Evolutionary conservation across 2,797 vertebrate genomes (phyloP).

Genomic region (Pantherophis alleghaniensis): DNA sequence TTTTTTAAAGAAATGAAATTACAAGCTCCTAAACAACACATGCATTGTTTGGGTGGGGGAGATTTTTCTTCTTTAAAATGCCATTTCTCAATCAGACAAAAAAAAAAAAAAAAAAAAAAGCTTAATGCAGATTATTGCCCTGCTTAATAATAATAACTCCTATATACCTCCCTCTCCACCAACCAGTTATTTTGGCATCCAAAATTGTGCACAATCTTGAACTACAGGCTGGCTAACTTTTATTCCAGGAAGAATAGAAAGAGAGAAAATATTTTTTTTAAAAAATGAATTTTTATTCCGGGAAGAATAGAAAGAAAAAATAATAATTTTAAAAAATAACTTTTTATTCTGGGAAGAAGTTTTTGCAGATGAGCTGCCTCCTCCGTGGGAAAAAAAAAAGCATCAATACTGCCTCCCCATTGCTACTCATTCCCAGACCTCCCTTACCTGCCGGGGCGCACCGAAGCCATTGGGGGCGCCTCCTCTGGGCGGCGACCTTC

Average conservation of each 20-base stretch:
- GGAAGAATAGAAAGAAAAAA: neutral
- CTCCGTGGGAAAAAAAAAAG: neutral
- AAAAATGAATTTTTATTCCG: neutral
- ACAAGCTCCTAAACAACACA: neutral
- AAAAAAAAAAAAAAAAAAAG: neutral
- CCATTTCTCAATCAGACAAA: neutral
- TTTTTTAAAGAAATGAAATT: neutral
- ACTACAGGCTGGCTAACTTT: neutral
- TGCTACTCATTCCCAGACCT: neutral
- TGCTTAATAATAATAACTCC: neutral
- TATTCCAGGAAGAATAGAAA: neutral
- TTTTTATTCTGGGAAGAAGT: neutral
- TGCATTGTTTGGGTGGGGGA: neutral
- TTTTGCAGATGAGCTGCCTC: neutral
- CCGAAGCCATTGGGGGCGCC: neutral
- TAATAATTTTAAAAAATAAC: neutral
- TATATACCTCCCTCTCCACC: neutral
- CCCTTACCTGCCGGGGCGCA: constrained; percentile 5
- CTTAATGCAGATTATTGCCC: constrained; percentile 3
- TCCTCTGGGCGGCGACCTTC: neutral
- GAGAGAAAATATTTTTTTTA: too few relatives aligned
- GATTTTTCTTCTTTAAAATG: neutral
- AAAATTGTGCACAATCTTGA: neutral
- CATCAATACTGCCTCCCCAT: neutral
- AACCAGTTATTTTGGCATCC: neutral